Evolutionary conservation across 2,888 invertebrate species (phyloP), one percentile per base, ranked within the genome.

Genomic region (Tetrapedia diversipes): DNA sequence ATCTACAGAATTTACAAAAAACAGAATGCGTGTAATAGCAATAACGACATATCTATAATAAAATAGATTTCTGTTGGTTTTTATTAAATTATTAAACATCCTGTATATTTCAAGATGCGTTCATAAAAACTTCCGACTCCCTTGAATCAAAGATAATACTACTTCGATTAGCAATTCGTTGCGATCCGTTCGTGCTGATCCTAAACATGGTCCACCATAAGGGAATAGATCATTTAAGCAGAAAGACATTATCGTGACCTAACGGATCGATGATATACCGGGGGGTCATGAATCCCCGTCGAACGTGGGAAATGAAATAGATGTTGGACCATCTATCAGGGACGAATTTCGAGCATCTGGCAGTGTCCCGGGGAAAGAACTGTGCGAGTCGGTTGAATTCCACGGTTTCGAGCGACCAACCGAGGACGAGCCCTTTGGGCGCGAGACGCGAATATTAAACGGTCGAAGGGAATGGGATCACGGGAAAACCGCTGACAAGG

Each of bases 401-500:
- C 49, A 16, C n/a, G 19, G 14, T n/a, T 57, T 61, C 29, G n/a
- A n/a, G n/a, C n/a, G n/a, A n/a, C n/a, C n/a, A n/a, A n/a, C n/a
- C n/a, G n/a, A n/a, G n/a, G n/a, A n/a, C n/a, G n/a, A 43, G 16
- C 1, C 34, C 24, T n/a, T 61, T 37, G 66, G 45, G 16, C 7
- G 24, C 27, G 27, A 49, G 61, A 45, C 29, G n/a, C 61, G 77
- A 63, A 77, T 72, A 60, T 75, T 72, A 77, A 84, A 75, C 60
- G 71, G 59, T 39, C 14, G 1, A 41, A 60, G 41, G 39, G 65
- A 82, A 80, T 68, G 51, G 69, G 73, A 78, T 70, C 70, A 47
- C 10, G 70, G 74, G 74, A 83, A 83, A 73, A 39, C 37, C n/a
- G 77, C 72, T 81, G 80, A 81, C 77, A 54, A 60, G 54, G 73